Percentiles rank a stretch among this genome's conserved stretches.
Conservation (phyloP, 2,113 vertebrate genomes). For the Ptilonorhynchus violaceus region DNA sequence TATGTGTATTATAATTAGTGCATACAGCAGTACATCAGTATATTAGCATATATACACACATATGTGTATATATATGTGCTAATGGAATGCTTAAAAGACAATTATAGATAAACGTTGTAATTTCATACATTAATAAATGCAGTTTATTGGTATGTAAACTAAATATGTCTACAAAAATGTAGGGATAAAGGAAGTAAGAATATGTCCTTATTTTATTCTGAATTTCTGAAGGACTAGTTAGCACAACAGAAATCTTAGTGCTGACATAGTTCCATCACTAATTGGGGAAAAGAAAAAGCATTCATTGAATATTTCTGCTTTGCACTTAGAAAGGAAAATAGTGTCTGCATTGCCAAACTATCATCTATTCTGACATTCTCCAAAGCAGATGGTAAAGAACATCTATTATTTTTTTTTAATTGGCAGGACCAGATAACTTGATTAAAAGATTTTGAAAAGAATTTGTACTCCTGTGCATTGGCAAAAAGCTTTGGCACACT, state of each 20-base stretch:
- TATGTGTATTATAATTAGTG: neutral
- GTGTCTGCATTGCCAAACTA: neutral
- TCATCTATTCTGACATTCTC: neutral
- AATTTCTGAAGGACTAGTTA: neutral
- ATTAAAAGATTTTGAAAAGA: neutral
- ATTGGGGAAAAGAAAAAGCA: neutral
- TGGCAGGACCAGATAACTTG: neutral
- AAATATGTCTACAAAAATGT: neutral
- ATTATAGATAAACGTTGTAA: neutral
- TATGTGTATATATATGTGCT: neutral
- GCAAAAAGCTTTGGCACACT: neutral
- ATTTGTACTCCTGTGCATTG: neutral
- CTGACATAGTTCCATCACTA: neutral
- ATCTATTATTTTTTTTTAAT: neutral
- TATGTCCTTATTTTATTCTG: neutral
- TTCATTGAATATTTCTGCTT: neutral
- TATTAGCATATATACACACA: neutral
- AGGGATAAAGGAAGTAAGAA: neutral
- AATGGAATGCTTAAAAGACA: neutral
- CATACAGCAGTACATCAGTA: neutral
- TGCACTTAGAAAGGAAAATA: constrained; percentile 6
- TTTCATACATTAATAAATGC: neutral
- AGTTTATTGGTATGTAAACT: neutral
- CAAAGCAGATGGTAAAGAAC: neutral
- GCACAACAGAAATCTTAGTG: neutral